A percentile compares a stretch with the other conserved stretches of the same genome.
phyloP scores from a whole-genome alignment of 2,113 vertebrate species.

The Boulengeromyrus knoepffleri region DNA sequence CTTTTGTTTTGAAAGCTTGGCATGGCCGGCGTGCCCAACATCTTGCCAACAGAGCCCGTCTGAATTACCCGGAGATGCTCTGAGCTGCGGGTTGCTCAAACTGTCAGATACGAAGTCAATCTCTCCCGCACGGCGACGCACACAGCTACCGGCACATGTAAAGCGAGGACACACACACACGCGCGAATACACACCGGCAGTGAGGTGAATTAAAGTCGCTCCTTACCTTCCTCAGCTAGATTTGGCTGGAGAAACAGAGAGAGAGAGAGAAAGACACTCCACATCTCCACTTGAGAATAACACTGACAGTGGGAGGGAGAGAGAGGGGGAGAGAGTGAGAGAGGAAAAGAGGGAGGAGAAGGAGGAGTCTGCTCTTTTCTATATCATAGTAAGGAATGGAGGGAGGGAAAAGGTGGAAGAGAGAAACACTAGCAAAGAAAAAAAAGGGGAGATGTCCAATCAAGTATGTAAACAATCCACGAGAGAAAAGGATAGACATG shows the following conservation, averaged over 20 bases:
- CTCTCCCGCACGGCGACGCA: background rate
- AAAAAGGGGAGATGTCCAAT: background rate
- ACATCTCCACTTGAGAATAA: slow-evolving; percentile 65
- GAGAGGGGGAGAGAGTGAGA: slow-evolving; percentile 38
- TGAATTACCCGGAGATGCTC: slow-evolving; percentile 28
- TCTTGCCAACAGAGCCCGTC: slow-evolving; percentile 36
- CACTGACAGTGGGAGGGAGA: slow-evolving; percentile 52
- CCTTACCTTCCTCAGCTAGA: slow-evolving; percentile 70
- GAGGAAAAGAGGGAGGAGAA: slow-evolving; percentile 27
- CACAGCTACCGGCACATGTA: too few relatives aligned
- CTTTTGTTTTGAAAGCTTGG: slow-evolving; percentile 48
- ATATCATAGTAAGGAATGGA: slow-evolving; percentile 19
- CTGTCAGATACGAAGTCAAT: slow-evolving; percentile 7
- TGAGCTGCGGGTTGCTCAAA: slow-evolving; percentile 18
- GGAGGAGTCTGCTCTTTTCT: slow-evolving; percentile 26
- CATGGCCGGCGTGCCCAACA: slow-evolving; percentile 42
- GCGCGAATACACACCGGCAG: background rate
- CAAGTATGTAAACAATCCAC: background rate
- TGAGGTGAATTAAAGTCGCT: slow-evolving; percentile 8
- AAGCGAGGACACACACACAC: background rate
- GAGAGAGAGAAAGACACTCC: slow-evolving; percentile 62
- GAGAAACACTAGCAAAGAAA: background rate
- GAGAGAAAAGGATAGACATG: background rate
- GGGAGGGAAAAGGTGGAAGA: slow-evolving; percentile 30
- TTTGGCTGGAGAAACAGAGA: slow-evolving; percentile 59